Percentiles rank a stretch among this genome's conserved stretches.
Evolutionary conservation across 1,140 invertebrate species (phyloP).

Genomic region (Drosophila sp.): DNA sequence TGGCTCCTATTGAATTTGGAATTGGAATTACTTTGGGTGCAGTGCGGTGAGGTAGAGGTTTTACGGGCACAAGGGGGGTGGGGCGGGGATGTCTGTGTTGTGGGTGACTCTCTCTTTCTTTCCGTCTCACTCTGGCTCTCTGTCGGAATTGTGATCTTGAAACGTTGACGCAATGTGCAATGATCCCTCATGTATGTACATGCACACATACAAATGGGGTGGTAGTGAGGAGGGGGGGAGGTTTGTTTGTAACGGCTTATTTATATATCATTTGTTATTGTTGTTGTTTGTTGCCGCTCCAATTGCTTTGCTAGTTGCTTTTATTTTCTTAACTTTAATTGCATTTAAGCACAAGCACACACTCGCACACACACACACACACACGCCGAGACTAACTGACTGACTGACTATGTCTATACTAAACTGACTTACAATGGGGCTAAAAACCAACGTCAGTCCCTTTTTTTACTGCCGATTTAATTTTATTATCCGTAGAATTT

Average conservation of each 20-base stretch:
- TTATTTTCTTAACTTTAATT: constrained; percentile 71
- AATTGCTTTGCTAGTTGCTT: constrained; percentile 60
- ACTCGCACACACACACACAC: constrained; percentile 35
- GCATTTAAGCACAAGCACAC: constrained; percentile 68
- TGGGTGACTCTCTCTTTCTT: constrained; percentile 18
- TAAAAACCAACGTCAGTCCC: constrained; percentile 5
- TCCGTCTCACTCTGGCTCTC: neutral
- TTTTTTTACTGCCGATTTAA: neutral
- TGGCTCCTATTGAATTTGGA: constrained; percentile 18
- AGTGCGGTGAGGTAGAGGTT: neutral
- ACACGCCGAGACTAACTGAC: constrained; percentile 34
- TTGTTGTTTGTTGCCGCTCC: constrained; percentile 36
- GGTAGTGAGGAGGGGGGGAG: neutral
- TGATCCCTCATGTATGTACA: constrained; percentile 67
- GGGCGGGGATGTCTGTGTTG: neutral
- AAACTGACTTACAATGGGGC: constrained; percentile 65
- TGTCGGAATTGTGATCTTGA: constrained; percentile 71
- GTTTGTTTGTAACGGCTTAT: constrained; percentile 16
- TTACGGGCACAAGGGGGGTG: neutral
- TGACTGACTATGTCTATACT: constrained; percentile 50
- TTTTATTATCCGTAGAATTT: constrained; percentile 7
- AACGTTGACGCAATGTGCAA: constrained; percentile 80
- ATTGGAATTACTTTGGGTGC: constrained; percentile 21
- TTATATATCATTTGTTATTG: constrained; percentile 28
- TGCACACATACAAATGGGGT: constrained; percentile 23